Evolutionary conservation across 1,140 invertebrate species (phyloP).

Genomic region (Cydia pomonella): DNA sequence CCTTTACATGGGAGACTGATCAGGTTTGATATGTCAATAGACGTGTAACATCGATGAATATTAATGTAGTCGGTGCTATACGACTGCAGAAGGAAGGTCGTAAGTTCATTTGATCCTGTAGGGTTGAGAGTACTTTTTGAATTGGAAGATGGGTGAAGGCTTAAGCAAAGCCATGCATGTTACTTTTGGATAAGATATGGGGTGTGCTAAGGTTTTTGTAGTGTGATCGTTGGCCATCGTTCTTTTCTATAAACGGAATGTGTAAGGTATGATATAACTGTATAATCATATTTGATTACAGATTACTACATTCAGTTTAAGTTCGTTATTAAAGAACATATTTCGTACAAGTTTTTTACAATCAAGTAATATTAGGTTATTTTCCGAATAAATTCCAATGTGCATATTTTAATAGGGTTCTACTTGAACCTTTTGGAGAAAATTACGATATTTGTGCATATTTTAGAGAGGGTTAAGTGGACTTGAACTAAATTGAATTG

Average conservation of each 20-base stretch:
- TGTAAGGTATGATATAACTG: too few relatives aligned
- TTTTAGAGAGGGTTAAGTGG: not conserved
- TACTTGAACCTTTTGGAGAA: not conserved
- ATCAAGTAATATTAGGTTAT: too few relatives aligned
- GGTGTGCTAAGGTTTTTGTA: not conserved
- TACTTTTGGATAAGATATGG: not conserved
- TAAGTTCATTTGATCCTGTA: not conserved
- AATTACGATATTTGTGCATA: constrained; percentile 7
- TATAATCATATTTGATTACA: too few relatives aligned
- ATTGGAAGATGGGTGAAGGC: not conserved
- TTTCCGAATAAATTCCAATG: not conserved
- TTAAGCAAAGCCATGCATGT: not conserved
- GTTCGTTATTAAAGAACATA: too few relatives aligned
- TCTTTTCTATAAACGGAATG: not conserved
- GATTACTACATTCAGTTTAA: too few relatives aligned
- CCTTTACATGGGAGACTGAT: constrained; percentile 31
- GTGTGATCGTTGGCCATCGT: not conserved
- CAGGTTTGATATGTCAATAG: constrained; percentile 32
- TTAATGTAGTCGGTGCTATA: constrained; percentile 6
- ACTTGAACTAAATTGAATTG: not conserved
- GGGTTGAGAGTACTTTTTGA: not conserved
- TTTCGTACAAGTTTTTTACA: too few relatives aligned
- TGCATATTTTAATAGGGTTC: not conserved
- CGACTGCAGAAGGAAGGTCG: not conserved
- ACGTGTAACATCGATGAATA: constrained; percentile 30